Percentiles rank a stretch among this genome's conserved stretches.
These are phyloP conservation scores for Tragulus kanchil DNA, from an alignment of 2,113 vertebrate genomes.

Conservation along the genomic window DNA sequence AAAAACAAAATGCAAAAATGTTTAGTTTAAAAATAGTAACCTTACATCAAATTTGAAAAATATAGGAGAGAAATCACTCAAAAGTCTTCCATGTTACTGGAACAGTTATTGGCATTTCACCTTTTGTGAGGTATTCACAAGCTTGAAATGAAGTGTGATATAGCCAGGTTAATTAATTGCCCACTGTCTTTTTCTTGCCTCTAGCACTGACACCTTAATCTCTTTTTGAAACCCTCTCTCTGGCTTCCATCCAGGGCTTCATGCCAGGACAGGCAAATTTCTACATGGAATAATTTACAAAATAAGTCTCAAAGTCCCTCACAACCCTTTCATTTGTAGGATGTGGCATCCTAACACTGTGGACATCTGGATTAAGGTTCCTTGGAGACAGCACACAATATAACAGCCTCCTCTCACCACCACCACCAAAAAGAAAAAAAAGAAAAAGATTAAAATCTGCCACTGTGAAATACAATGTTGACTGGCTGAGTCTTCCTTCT, in stretches of 20 bases:
- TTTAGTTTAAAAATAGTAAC: background rate
- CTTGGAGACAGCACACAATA: background rate
- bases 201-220: background rate
- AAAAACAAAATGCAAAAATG: background rate
- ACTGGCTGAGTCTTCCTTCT: background rate
- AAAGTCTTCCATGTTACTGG: background rate
- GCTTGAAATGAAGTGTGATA: background rate
- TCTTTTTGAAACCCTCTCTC: background rate
- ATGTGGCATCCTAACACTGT: background rate
- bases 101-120: background rate
- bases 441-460: background rate
- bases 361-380: slow-evolving; percentile 44
- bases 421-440: background rate
- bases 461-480: background rate
- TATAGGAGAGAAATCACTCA: background rate
- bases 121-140: background rate
- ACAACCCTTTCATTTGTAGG: background rate
- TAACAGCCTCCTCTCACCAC: background rate
- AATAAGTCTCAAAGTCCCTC: slow-evolving; percentile 30
- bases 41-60: background rate
- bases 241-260: slow-evolving; percentile 41
- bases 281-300: slow-evolving; percentile 55
- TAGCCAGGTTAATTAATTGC: background rate
- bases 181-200: background rate
- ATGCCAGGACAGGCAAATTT: slow-evolving; percentile 56